These are phyloP conservation scores for Andricus grossulariae DNA, from an alignment of 1,140 invertebrate species.

Conservation along the genomic window DNA sequence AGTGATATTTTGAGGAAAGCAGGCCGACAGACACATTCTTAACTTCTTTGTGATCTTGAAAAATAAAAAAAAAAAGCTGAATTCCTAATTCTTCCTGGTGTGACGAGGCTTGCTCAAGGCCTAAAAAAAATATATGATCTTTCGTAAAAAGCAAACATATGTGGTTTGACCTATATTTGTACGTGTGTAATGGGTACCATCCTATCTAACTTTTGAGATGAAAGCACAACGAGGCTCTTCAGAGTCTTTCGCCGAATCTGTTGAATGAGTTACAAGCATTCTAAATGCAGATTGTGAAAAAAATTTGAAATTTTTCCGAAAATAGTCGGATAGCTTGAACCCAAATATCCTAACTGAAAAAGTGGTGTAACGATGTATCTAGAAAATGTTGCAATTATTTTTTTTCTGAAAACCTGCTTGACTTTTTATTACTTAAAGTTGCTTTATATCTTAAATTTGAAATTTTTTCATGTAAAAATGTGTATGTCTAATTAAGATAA, in stretches of 20 bases:
- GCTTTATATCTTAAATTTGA: no score
- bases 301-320: no score
- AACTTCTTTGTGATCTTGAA: conserved; percentile 21
- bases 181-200: conserved; percentile 1
- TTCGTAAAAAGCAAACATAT: conserved; percentile 6
- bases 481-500: no score
- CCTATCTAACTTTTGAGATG: background rate
- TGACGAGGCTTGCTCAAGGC: conserved; percentile 4
- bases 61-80: background rate
- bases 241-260: background rate
- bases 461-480: no score
- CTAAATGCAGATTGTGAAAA: no score
- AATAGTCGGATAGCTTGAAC: no score
- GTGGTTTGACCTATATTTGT: conserved; percentile 61
- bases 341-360: no score
- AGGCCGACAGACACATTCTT: background rate
- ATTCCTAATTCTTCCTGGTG: background rate
- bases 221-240: conserved; percentile 17
- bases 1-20: conserved; percentile 3
- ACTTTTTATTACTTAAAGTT: no score
- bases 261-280: background rate
- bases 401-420: no score
- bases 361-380: no score
- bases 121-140: background rate
- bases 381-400: no score